These are phyloP conservation scores for Perizoma flavofasciatum DNA, from an alignment of 2,888 invertebrate genomes.

Conservation along the genomic window DNA sequence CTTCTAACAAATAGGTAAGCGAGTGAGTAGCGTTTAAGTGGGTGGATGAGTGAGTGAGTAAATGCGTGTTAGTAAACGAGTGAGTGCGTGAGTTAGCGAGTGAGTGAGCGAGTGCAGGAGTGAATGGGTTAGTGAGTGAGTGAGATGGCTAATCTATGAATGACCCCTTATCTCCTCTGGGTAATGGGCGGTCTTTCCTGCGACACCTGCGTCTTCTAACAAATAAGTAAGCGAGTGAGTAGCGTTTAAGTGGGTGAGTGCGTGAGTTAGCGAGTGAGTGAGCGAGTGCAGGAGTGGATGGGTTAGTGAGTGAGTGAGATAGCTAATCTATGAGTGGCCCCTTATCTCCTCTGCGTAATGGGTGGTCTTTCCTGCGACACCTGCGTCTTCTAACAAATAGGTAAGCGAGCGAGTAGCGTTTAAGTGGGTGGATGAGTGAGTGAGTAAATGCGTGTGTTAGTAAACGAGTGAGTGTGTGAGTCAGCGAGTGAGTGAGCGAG, in stretches of 20 bases:
- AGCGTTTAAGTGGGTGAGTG: background rate
- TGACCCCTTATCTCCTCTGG: slow-evolving; percentile 78
- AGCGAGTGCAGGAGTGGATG: too few relatives aligned
- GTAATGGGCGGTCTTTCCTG: slow-evolving; percentile 38
- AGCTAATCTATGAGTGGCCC: slow-evolving; percentile 49
- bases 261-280: slow-evolving; percentile 2
- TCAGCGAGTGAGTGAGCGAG: slow-evolving; percentile 1
- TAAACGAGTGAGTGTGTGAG: background rate
- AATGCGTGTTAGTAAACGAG: background rate
- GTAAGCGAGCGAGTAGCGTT: too few relatives aligned
- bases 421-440: slow-evolving; percentile 1
- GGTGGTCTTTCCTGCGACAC: slow-evolving; percentile 77
- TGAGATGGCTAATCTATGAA: slow-evolving; percentile 8
- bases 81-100: background rate
- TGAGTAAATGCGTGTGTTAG: background rate
- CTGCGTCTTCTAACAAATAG: slow-evolving; percentile 64
- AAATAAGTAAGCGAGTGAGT: slow-evolving; percentile 43
- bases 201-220: slow-evolving; percentile 60
- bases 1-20: slow-evolving; percentile 59
- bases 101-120: background rate
- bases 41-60: too few relatives aligned
- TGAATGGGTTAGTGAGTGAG: background rate
- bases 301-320: too few relatives aligned
- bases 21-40: background rate
- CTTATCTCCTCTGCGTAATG: slow-evolving; percentile 77